Percentiles rank a stretch among this genome's conserved stretches.
These are phyloP conservation scores for Gryllus bimaculatus DNA, from an alignment of 1,140 invertebrate genomes.

Conservation along the genomic window DNA sequence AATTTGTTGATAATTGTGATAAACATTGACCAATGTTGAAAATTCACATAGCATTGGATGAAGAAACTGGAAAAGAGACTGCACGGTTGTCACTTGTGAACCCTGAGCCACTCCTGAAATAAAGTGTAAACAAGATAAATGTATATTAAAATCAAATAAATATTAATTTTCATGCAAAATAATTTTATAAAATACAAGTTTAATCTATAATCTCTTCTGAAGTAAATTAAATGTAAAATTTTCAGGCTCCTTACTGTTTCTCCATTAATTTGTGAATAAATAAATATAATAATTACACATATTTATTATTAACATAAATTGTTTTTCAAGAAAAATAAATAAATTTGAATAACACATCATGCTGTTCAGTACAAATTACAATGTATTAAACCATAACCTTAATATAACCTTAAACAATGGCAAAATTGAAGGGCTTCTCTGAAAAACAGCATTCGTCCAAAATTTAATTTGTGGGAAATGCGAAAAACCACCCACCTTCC, in stretches of 20 bases:
- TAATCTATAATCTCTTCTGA: background rate
- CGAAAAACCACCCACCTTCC: too few relatives aligned
- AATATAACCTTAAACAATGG: too few relatives aligned
- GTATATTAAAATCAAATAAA: conserved; percentile 10
- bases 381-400: too few relatives aligned
- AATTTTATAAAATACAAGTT: too few relatives aligned
- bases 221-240: background rate
- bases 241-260: background rate
- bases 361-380: too few relatives aligned
- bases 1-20: conserved; percentile 73
- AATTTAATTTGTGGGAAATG: too few relatives aligned
- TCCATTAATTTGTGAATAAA: conserved; percentile 10
- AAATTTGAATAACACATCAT: too few relatives aligned
- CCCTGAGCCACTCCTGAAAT: conserved; percentile 48
- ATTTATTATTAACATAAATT: too few relatives aligned
- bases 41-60: conserved; percentile 53
- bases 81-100: conserved; percentile 43
- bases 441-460: too few relatives aligned
- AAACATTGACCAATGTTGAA: conserved; percentile 56
- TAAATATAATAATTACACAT: too few relatives aligned
- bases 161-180: background rate
- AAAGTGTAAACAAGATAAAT: conserved; percentile 10
- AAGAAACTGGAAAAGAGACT: conserved; percentile 53
- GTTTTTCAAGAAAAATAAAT: too few relatives aligned
- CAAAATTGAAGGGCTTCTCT: too few relatives aligned